Conservation (phyloP, 2,888 invertebrate genomes). For the Lutraria lutraria region DNA sequence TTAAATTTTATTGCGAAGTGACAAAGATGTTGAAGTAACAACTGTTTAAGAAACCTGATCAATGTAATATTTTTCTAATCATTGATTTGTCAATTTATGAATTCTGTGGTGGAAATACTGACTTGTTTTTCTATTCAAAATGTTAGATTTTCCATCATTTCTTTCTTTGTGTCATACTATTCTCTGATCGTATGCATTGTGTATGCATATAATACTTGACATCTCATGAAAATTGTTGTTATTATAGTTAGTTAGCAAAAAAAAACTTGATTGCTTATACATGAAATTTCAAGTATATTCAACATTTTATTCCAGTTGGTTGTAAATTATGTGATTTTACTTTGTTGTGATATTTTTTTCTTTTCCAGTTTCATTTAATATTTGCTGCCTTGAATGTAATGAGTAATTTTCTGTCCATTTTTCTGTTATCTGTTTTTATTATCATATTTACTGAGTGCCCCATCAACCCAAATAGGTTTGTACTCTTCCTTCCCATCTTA, state of each 20-base stretch:
- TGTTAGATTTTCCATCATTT: background rate
- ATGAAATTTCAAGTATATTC: too few relatives aligned
- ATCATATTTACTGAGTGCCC: background rate
- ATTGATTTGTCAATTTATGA: background rate
- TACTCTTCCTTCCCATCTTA: background rate
- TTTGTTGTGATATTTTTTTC: conserved; percentile 1
- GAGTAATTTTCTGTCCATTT: background rate
- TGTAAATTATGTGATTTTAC: conserved; percentile 25
- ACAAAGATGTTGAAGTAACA: background rate
- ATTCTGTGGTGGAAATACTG: background rate
- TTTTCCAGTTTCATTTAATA: background rate
- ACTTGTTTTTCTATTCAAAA: background rate
- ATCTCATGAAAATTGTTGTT: too few relatives aligned
- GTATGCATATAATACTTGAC: too few relatives aligned
- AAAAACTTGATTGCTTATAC: too few relatives aligned
- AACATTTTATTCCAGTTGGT: background rate
- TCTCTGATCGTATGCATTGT: too few relatives aligned
- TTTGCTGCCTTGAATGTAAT: background rate
- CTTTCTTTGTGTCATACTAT: too few relatives aligned
- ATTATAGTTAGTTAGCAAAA: too few relatives aligned
- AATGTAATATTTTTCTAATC: too few relatives aligned
- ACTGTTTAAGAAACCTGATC: background rate
- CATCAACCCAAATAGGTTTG: too few relatives aligned
- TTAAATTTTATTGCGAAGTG: background rate
- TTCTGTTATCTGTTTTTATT: background rate